Percentiles rank a stretch among this genome's conserved stretches.
Evolutionary conservation across 2,797 vertebrate genomes (phyloP).

Genomic region (Diceros bicornis): DNA sequence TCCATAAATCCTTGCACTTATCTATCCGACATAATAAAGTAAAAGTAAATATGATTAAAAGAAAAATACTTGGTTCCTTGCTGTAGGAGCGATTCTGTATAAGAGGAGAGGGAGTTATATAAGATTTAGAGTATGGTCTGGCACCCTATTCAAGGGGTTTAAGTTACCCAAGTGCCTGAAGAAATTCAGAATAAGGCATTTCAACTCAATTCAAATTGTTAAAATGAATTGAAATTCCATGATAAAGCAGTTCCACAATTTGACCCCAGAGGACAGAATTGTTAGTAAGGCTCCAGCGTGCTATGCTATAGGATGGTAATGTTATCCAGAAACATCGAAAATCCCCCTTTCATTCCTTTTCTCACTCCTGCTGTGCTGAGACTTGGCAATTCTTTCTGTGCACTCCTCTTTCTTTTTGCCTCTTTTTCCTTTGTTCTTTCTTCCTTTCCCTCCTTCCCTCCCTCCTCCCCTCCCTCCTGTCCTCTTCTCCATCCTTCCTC

Average conservation of each 20-base stretch:
- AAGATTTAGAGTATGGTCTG: neutral
- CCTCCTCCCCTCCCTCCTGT: neutral
- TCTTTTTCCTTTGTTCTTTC: neutral
- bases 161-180: conserved; percentile 35
- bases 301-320: neutral
- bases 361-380: neutral
- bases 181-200: conserved; percentile 20
- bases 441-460: rapidly evolving
- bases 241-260: conserved; percentile 36
- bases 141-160: neutral
- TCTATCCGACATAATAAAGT: neutral
- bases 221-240: conserved; percentile 58
- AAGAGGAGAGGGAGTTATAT: neutral
- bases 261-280: conserved; percentile 41
- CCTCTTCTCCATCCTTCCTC: neutral
- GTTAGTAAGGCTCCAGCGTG: neutral
- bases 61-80: neutral
- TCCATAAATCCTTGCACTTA: neutral
- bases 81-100: neutral
- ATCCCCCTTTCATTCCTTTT: conserved; percentile 5
- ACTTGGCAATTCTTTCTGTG: neutral
- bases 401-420: neutral
- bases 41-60: neutral
- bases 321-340: conserved; percentile 60
- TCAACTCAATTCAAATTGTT: conserved; percentile 37